phyloP scores from a whole-genome alignment of 2,113 vertebrate genomes.

The Nothoprocta pentlandii region DNA sequence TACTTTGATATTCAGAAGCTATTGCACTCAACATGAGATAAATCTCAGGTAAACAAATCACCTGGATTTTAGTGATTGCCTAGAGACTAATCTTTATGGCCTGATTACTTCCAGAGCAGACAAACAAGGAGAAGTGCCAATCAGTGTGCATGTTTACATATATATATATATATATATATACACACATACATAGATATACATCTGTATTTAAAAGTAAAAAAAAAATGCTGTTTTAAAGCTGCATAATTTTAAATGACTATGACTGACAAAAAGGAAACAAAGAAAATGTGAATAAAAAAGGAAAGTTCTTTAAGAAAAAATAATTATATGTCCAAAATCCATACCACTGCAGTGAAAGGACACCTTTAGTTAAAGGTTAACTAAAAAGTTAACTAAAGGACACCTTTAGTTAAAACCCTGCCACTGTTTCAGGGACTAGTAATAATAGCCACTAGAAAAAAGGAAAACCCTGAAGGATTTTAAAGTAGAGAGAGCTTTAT shows the following conservation, averaged over 20 bases:
- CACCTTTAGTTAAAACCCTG: not conserved
- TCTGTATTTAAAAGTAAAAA: not conserved
- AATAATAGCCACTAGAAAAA: not conserved
- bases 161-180: not conserved
- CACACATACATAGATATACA: not conserved
- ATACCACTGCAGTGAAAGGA: not conserved
- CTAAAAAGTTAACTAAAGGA: not conserved
- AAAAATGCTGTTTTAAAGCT: not conserved
- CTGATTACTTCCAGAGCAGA: not conserved
- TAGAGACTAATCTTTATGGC: not conserved
- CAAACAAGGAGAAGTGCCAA: not conserved
- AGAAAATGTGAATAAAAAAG: not conserved
- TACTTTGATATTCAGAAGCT: not conserved
- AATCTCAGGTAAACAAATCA: constrained; percentile 2
- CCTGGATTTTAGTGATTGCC: not conserved
- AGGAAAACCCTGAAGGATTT: not conserved
- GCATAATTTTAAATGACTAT: not conserved
- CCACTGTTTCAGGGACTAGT: not conserved
- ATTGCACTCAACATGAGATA: not conserved
- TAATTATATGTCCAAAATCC: not conserved
- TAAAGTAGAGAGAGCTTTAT: not conserved
- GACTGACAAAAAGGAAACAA: not conserved
- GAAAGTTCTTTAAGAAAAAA: not conserved
- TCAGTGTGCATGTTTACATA: not conserved
- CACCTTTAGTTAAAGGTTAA: not conserved